phyloP scores from a whole-genome alignment of 1,140 invertebrate species.

The Trichonephila clavata region DNA sequence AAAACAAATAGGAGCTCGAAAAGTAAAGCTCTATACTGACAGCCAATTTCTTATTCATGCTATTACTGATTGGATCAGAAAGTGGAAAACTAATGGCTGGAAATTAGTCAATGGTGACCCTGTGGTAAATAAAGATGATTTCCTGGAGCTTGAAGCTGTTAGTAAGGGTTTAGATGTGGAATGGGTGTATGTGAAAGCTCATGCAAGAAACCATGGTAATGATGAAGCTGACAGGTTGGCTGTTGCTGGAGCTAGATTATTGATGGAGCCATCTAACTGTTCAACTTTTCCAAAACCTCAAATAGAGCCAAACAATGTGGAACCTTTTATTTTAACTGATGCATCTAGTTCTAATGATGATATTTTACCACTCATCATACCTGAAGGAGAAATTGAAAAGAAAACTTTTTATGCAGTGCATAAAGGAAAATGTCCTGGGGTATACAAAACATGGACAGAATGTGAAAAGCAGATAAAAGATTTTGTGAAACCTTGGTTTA shows the following conservation, averaged over 20 bases:
- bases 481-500: conserved; percentile 87
- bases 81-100: conserved; percentile 95
- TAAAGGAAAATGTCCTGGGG: conserved; percentile 81
- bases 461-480: conserved; percentile 89
- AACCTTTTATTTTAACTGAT: conserved; percentile 53
- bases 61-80: conserved; percentile 91
- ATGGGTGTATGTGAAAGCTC: conserved; percentile 88
- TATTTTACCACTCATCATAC: conserved; percentile 28
- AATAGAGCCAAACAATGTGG: not conserved
- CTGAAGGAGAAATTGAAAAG: not conserved
- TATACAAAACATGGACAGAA: conserved; percentile 85
- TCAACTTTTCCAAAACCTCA: conserved; percentile 2
- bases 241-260: conserved; percentile 81
- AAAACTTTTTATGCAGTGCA: conserved; percentile 82
- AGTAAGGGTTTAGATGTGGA: conserved; percentile 85
- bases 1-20: conserved; percentile 79
- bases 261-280: conserved; percentile 84
- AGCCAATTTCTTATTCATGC: conserved; percentile 84
- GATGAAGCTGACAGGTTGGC: conserved; percentile 94
- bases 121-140: conserved; percentile 94
- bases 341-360: conserved; percentile 45
- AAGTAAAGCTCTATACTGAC: conserved; percentile 82
- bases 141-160: conserved; percentile 88
- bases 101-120: conserved; percentile 85
- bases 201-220: conserved; percentile 91